Base-by-base conservation (phyloP, 2,797 vertebrate species). In the Coluber constrictor region DNA sequence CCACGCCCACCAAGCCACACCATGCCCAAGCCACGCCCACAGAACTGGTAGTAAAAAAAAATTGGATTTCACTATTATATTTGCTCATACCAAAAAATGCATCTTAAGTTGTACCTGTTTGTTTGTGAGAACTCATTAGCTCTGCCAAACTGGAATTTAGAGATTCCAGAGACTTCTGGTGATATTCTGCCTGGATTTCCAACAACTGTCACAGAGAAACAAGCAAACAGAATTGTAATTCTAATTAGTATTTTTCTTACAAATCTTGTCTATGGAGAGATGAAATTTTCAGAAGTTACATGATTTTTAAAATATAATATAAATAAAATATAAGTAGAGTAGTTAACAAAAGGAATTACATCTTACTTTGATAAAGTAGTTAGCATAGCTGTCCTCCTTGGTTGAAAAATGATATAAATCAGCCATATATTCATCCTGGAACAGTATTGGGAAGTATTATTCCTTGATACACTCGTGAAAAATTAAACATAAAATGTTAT, bases 351-450 rank as follows among this genome's bases (percentile, higher is more conserved):
- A 83, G 9, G 74, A 83, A 83, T 83, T 25, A 83, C 47, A 83
- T 83, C 99, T 98, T 97, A 99, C 99, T 25, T 97, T 98, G 93
- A 98, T 98, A 95, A 99, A 99, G 95, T 99, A 99, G 96, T 98
- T 99, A 90, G 99, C 98, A 0, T 99, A 99, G 55, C 98, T 98
- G 16, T 99, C 98, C 95, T 99, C 99, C 96, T 99, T 99, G 88
- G 98, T 99, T 90, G 98, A 98, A 95, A 99, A 99, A 97, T 99
- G 99, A 95, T 99, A 99, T 4, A 99, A 97, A 94, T 99, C 99
- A 29, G 99, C 99, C 95, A 99, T 98, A 96, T 99, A 99, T 96
- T 99, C 98, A 7, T 99, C 99, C 99, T 99, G 88, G 60, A 94
- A 94, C 93, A 87, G 15, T 87, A 43, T 90, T 29, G 92, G n/a